Conservation (phyloP, 2,888 invertebrate genomes). For the Ernsta delagoae region DNA sequence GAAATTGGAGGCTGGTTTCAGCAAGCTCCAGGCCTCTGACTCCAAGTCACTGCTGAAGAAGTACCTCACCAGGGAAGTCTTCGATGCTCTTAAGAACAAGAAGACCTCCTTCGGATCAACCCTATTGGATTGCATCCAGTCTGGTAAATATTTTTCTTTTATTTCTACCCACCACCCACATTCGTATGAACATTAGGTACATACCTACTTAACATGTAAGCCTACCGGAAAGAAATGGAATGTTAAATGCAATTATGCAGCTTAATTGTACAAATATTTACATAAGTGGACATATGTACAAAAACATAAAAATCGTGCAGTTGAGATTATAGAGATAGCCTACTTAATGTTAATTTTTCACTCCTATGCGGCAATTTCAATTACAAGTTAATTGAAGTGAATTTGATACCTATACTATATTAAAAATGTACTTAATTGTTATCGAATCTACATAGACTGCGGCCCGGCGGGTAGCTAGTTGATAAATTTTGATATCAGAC, state of each 20-base stretch:
- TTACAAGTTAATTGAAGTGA: too few species aligned
- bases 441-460: not conserved
- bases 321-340: too few species aligned
- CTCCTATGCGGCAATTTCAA: too few species aligned
- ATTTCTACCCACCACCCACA: not conserved
- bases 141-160: constrained; percentile 86
- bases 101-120: constrained; percentile 97
- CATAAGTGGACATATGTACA: too few species aligned
- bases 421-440: not conserved
- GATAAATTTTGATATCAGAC: constrained; percentile 13
- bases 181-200: too few species aligned
- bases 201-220: too few species aligned
- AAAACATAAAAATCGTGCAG: too few species aligned
- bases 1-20: constrained; percentile 96
- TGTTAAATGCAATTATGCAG: too few species aligned
- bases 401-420: too few species aligned
- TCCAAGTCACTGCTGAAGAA: constrained; percentile 99
- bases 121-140: constrained; percentile 97
- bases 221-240: too few species aligned
- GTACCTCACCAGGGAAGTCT: constrained; percentile 95
- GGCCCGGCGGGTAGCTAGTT: not conserved
- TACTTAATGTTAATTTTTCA: too few species aligned
- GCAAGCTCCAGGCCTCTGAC: constrained; percentile 94
- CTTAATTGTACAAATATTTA: too few species aligned
- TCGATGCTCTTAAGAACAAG: constrained; percentile 96